A percentile compares a stretch with the other conserved stretches of the same genome.
phyloP scores from a whole-genome alignment of 2,888 invertebrate species.

The Platycnemis pennipes region DNA sequence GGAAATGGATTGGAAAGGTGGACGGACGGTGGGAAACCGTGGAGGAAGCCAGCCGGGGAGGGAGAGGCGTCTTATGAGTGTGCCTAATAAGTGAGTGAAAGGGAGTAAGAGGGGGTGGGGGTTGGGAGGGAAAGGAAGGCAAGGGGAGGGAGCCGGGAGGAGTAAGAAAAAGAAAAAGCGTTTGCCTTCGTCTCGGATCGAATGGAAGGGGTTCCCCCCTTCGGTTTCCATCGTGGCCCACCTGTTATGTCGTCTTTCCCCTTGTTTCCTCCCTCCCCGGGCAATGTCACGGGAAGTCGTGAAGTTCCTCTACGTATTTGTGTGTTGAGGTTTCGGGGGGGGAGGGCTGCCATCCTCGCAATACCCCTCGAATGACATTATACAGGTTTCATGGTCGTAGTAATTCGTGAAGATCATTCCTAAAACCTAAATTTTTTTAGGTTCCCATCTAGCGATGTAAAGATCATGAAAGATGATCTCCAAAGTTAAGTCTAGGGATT shows the following conservation, averaged over 20 bases:
- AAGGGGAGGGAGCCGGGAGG: not conserved
- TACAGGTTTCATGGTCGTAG: too few relatives aligned
- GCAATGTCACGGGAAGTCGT: conserved; percentile 5
- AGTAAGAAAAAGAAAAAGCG: too few relatives aligned
- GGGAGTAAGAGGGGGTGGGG: not conserved
- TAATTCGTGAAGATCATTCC: too few relatives aligned
- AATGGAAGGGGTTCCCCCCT: not conserved
- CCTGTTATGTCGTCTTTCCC: conserved; percentile 49
- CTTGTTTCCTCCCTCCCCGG: not conserved
- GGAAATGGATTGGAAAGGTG: not conserved
- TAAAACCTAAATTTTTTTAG: too few relatives aligned
- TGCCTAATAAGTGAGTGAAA: conserved; percentile 2
- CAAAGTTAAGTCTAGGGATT: too few relatives aligned
- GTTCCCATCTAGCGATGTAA: too few relatives aligned
- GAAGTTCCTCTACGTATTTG: not conserved
- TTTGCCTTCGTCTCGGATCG: not conserved
- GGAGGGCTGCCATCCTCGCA: not conserved
- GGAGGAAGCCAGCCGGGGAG: not conserved
- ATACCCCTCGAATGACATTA: too few relatives aligned
- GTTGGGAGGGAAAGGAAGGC: not conserved
- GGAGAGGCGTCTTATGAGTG: not conserved
- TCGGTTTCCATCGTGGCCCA: conserved; percentile 29
- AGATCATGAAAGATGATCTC: too few relatives aligned
- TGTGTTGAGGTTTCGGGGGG: not conserved
- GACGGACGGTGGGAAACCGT: not conserved